Percentiles rank a stretch among this genome's conserved stretches.
Evolutionary conservation across 2,113 vertebrate species (phyloP).

Genomic region (Lathamus discolor): DNA sequence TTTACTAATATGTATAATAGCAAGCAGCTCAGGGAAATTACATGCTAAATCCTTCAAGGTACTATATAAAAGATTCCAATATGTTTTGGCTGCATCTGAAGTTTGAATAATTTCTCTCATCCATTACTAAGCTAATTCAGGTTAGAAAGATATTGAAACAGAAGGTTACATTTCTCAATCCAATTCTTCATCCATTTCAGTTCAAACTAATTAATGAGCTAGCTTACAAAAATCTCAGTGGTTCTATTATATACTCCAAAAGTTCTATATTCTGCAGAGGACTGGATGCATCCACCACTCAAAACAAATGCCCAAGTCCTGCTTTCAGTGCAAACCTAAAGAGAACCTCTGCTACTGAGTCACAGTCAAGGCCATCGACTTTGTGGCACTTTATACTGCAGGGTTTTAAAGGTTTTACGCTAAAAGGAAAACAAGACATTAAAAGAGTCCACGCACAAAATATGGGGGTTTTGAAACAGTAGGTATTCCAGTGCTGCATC

Average conservation of each 20-base stretch:
- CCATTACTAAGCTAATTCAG: background rate
- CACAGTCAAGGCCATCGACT: background rate
- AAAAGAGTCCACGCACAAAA: background rate
- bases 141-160: background rate
- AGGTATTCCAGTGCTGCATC: background rate
- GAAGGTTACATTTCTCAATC: background rate
- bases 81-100: background rate
- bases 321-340: background rate
- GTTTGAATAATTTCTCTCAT: background rate
- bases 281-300: background rate
- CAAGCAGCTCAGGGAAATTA: background rate
- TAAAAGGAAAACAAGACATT: background rate
- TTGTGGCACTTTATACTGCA: background rate
- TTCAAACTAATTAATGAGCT: background rate
- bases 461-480: fast-evolving
- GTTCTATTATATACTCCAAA: background rate
- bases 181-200: background rate
- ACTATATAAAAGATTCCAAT: background rate
- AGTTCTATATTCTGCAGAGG: background rate
- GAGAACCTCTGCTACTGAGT: background rate
- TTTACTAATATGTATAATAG: background rate
- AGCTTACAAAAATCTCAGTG: background rate
- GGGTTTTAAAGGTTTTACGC: background rate
- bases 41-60: background rate
- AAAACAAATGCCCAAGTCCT: background rate